These are phyloP conservation scores for Heterodera filipjevi DNA, from an alignment of 2,888 invertebrate species.

Conservation along the genomic window DNA sequence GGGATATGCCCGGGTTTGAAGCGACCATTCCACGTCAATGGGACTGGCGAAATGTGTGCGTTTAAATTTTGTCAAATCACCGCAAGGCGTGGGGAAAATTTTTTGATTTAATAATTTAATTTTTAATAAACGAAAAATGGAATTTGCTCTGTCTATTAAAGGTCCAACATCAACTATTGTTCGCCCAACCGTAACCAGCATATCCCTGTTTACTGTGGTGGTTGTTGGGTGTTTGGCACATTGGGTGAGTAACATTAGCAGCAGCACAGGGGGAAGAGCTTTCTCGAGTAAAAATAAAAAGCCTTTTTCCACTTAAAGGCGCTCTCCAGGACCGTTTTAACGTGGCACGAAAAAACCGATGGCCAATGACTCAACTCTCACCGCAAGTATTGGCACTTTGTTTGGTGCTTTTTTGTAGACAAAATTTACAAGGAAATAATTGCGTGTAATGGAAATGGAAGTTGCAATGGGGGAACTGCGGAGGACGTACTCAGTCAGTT, in stretches of 20 bases:
- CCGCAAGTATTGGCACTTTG: constrained; percentile 55
- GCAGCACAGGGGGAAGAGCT: no score
- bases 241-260: constrained; percentile 54
- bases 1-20: constrained; percentile 55
- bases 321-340: constrained; percentile 69
- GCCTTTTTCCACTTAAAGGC: constrained; percentile 21
- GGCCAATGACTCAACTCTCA: constrained; percentile 68
- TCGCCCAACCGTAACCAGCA: constrained; percentile 68
- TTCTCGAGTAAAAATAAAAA: no score
- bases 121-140: not conserved
- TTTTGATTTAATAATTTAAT: no score
- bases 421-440: constrained; percentile 61
- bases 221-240: constrained; percentile 69
- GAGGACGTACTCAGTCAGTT: constrained; percentile 48
- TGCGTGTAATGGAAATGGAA: constrained; percentile 68
- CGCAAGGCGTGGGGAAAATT: no score
- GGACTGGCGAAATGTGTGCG: constrained; percentile 66
- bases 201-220: constrained; percentile 69
- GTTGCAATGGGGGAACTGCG: constrained; percentile 66
- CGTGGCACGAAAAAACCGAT: constrained; percentile 67
- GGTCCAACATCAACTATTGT: constrained; percentile 67
- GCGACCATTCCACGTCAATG: constrained; percentile 63
- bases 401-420: not conserved
- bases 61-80: no score
- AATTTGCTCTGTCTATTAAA: not conserved